These are phyloP conservation scores for Ophioninae sp. DNA, from an alignment of 2,888 invertebrate genomes.

Conservation along the genomic window DNA sequence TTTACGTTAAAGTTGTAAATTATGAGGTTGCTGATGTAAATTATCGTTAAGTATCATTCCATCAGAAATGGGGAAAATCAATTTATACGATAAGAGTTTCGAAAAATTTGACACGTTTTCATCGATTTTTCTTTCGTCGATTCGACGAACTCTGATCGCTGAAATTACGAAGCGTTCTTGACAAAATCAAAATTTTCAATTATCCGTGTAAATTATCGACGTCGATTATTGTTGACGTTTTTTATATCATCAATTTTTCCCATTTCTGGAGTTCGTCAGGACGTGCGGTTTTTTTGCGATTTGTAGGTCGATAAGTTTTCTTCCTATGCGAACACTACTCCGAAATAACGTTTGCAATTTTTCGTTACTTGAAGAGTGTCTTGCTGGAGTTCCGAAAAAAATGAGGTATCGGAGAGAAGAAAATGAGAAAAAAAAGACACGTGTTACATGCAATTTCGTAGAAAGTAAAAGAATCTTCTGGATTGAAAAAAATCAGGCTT, in stretches of 20 bases:
- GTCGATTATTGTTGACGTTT: no score
- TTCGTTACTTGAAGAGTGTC: neutral
- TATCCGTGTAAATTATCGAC: no score
- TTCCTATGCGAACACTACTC: neutral
- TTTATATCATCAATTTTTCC: neutral
- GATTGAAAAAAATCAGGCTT: neutral
- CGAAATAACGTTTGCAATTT: neutral
- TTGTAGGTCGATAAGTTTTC: neutral
- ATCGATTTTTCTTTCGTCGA: neutral
- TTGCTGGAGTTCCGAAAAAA: neutral
- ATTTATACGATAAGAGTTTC: no score
- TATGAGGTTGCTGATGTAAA: conserved; percentile 15
- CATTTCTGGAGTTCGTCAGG: conserved; percentile 6
- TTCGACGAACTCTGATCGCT: neutral
- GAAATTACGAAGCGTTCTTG: neutral
- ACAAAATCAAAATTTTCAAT: neutral
- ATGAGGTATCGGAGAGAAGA: neutral
- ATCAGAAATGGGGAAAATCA: conserved; percentile 3
- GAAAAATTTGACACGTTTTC: no score
- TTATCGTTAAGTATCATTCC: conserved; percentile 26
- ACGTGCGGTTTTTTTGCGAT: neutral
- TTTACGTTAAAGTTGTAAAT: conserved; percentile 47
- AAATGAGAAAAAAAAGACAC: neutral
- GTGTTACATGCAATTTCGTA: conserved; percentile 32
- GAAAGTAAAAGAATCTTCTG: conserved; percentile 27